Percentiles rank a stretch among this genome's conserved stretches.
These are phyloP conservation scores for Nannospalax galili DNA, from an alignment of 2,113 vertebrate genomes.

Conservation along the genomic window DNA sequence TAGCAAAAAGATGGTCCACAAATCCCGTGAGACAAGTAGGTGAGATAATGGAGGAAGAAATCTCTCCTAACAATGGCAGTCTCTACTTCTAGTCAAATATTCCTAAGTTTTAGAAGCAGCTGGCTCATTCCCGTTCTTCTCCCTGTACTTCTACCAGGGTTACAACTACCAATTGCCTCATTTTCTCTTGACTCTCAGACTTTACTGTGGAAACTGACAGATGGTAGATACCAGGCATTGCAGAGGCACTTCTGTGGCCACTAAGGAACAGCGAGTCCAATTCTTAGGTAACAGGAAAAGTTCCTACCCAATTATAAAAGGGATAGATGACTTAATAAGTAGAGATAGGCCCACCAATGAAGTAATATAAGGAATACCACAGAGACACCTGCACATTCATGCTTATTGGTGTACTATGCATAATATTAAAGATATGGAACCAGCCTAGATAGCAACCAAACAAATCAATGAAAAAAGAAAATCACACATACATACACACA, in stretches of 20 bases:
- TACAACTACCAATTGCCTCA: background rate
- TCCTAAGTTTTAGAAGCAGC: background rate
- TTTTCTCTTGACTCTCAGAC: background rate
- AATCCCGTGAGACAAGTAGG: background rate
- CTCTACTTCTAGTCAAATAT: background rate
- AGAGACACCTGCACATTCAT: background rate
- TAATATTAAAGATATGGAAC: background rate
- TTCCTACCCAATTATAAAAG: background rate
- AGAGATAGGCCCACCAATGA: background rate
- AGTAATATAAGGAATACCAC: background rate
- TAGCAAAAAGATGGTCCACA: background rate
- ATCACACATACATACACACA: background rate
- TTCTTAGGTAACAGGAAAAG: background rate
- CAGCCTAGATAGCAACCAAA: background rate
- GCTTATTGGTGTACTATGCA: background rate
- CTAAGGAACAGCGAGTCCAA: background rate
- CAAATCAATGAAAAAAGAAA: background rate
- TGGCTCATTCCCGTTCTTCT: background rate
- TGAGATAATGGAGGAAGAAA: slow-evolving; percentile 13
- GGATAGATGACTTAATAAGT: background rate
- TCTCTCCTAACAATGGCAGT: background rate
- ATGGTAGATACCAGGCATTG: background rate
- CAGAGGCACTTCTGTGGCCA: background rate
- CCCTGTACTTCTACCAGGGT: background rate
- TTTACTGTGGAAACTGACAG: background rate